Percentiles rank a stretch among this genome's conserved stretches.
These are phyloP conservation scores for Drepana arcuata DNA, from an alignment of 1,140 invertebrate genomes.

Conservation along the genomic window DNA sequence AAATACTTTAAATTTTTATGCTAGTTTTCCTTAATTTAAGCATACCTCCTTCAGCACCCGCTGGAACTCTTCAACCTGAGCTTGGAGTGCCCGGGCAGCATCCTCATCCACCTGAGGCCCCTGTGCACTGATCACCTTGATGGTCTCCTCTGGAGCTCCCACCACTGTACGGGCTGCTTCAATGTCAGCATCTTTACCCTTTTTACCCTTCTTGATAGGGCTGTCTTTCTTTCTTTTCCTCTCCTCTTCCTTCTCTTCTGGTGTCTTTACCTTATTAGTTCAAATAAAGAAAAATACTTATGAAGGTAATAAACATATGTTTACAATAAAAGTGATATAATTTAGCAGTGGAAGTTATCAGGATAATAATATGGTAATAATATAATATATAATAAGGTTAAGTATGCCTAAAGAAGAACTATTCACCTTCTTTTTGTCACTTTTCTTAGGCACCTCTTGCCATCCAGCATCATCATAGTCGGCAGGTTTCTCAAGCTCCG, in stretches of 20 bases:
- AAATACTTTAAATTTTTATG: no score
- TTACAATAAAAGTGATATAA: no score
- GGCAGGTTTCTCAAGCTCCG: conserved; percentile 75
- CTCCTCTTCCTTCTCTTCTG: conserved; percentile 75
- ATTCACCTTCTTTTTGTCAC: conserved; percentile 76
- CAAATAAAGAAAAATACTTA: no score
- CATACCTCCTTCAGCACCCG: conserved; percentile 66
- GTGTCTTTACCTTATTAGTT: conserved; percentile 77
- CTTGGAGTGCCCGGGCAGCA: conserved; percentile 50
- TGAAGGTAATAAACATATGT: no score
- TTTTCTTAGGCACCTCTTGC: conserved; percentile 80
- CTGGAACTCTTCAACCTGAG: conserved; percentile 63
- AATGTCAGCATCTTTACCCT: conserved; percentile 42
- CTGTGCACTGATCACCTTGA: conserved; percentile 49
- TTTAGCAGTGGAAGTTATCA: no score
- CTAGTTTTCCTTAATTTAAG: no score
- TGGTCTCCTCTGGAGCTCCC: conserved; percentile 24
- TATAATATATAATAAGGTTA: no score
- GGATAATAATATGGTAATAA: no score
- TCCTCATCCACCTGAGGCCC: conserved; percentile 56
- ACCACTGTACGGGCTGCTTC: conserved; percentile 43
- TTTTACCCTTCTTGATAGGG: conserved; percentile 58
- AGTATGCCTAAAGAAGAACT: no score
- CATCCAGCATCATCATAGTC: conserved; percentile 83
- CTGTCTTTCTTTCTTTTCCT: conserved; percentile 54